phyloP scores from a whole-genome alignment of 1,140 invertebrate genomes.

The Drosophila equinoxialis region DNA sequence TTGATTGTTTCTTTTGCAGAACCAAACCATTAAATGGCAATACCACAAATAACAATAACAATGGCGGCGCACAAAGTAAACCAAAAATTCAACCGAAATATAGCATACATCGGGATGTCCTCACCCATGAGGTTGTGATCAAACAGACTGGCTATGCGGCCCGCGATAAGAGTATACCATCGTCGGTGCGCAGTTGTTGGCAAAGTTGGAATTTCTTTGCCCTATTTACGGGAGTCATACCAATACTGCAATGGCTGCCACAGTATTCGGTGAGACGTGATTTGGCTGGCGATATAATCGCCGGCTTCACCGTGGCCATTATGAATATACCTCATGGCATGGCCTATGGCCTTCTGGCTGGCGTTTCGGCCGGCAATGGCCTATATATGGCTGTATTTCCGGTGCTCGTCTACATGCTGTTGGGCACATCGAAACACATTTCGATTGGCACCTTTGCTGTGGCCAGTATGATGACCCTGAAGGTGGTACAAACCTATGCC shows the following conservation, averaged over 20 bases:
- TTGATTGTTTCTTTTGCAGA: conserved; percentile 31
- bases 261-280: conserved; percentile 87
- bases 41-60: conserved; percentile 48
- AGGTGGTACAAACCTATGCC: conserved; percentile 84
- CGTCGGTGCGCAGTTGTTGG: conserved; percentile 64
- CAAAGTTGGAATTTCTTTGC: conserved; percentile 67
- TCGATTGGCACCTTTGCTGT: conserved; percentile 97
- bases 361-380: conserved; percentile 93
- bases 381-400: conserved; percentile 98
- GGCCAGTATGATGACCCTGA: conserved; percentile 94
- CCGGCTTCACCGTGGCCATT: conserved; percentile 94
- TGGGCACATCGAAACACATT: conserved; percentile 95
- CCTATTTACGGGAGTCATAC: conserved; percentile 83
- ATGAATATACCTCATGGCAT: conserved; percentile 97
- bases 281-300: conserved; percentile 87
- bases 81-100: conserved; percentile 75
- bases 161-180: conserved; percentile 79
- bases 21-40: conserved; percentile 60
- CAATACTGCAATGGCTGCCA: conserved; percentile 88
- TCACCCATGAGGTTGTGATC: conserved; percentile 78
- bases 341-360: conserved; percentile 93
- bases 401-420: conserved; percentile 93
- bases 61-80: conserved; percentile 51
- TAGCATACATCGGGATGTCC: conserved; percentile 74
- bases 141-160: conserved; percentile 76